Evolutionary conservation across 2,113 vertebrate species (phyloP), one percentile per base, ranked within the genome.

Genomic region (Macaca nemestrina): DNA sequence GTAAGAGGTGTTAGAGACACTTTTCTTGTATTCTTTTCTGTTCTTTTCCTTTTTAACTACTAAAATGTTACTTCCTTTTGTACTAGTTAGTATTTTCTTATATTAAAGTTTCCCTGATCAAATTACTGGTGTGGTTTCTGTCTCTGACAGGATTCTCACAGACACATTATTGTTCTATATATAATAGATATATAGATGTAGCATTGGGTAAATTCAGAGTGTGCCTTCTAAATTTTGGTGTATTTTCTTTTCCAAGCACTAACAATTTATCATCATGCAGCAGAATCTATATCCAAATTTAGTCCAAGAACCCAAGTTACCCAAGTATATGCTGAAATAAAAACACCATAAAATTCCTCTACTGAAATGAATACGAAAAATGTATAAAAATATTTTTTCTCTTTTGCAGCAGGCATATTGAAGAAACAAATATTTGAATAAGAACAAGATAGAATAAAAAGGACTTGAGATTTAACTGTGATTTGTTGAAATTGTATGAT

Each of bases 361-460:
- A 22, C 45, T 70, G 59, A 89, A 92, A 50, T 85, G 32, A 95
- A 92, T 82, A 73, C 35, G 40, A 92, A 52, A 64, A 80, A 55
- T 35, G 4, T 45, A 16, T 38, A 76, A 90, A 79, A 76, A 30
- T 22, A 1, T 80, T 14, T 80, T 89, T 95, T 57, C 14, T 91
- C 9, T 67, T 64, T 80, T 72, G 27, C 30, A 35, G 27, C 6
- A 72, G n/a, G 25, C 0, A 23, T 75, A 67, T 27, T 23, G 57
- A 83, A 70, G 55, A 87, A 91, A 87, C 40, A 92, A 68, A 88
- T 75, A 61, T 57, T 93, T 95, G 57, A 94, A 43, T 82, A 22
- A 50, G 43, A 86, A 57, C 8, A 82, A 84, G 73, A 76, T 32
- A 88, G 18, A 86, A 83, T 84, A 84, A 87, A 52, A 95, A 57